Conservation (phyloP, 2,797 vertebrate species). For the Etheostoma perlongum region DNA sequence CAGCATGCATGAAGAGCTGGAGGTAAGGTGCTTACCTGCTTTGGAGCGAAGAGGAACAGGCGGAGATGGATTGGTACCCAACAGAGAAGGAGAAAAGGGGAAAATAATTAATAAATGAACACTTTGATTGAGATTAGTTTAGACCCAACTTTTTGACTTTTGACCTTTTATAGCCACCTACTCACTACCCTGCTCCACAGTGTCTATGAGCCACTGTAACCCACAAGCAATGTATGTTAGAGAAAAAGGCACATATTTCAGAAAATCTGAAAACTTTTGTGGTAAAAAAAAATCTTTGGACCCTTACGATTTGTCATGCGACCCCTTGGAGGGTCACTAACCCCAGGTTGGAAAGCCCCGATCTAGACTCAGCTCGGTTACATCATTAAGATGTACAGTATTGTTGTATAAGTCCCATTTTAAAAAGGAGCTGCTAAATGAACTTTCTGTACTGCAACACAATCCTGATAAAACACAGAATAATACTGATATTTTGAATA, state of each 20-base stretch:
- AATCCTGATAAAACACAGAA: slow-evolving; percentile 22
- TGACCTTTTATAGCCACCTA: too few relatives aligned
- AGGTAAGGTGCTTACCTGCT: slow-evolving; percentile 73
- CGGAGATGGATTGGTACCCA: slow-evolving; percentile 10
- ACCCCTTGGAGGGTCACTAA: not conserved
- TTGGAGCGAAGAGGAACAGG: slow-evolving; percentile 39
- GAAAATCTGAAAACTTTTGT: not conserved
- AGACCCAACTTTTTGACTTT: too few relatives aligned
- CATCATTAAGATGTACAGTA: not conserved
- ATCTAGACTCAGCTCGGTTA: not conserved
- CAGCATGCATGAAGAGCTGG: slow-evolving; percentile 24
- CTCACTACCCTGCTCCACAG: too few relatives aligned
- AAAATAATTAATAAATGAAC: slow-evolving; percentile 32
- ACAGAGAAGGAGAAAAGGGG: slow-evolving; percentile 42
- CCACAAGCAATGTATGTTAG: not conserved
- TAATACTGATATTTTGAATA: slow-evolving; percentile 7
- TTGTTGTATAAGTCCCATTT: not conserved
- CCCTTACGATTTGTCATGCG: not conserved
- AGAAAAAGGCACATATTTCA: not conserved
- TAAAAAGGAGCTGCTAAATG: not conserved
- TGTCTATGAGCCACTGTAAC: not conserved
- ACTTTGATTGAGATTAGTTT: not conserved
- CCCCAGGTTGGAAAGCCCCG: not conserved
- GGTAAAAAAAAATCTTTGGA: not conserved
- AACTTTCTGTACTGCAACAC: not conserved